Conservation (phyloP, 2,113 vertebrate species). For the Callaeas wilsoni region DNA sequence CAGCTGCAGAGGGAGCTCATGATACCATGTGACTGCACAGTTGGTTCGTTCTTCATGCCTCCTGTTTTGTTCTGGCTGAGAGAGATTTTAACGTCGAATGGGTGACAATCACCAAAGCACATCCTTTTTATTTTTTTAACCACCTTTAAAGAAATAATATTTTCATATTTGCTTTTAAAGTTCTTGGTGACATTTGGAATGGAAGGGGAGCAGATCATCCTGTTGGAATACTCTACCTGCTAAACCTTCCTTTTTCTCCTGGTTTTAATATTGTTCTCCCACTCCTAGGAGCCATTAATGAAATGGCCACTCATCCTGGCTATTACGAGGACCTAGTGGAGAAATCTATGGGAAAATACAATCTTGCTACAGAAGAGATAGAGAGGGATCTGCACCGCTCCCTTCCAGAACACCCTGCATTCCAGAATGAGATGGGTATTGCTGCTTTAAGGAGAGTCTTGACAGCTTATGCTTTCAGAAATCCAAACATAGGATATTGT, state of each 20-base stretch:
- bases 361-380: slow-evolving; percentile 96
- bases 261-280: neutral
- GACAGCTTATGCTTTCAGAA: slow-evolving; percentile 95
- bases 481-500: slow-evolving; percentile 98
- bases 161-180: neutral
- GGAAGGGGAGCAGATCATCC: neutral
- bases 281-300: slow-evolving; percentile 88
- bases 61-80: neutral
- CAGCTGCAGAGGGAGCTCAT: neutral
- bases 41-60: neutral
- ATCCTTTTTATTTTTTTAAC: neutral
- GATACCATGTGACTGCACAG: neutral
- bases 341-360: slow-evolving; percentile 96
- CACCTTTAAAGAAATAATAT: neutral
- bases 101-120: neutral
- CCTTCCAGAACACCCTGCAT: slow-evolving; percentile 94
- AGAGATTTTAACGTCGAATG: neutral
- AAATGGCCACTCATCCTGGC: slow-evolving; percentile 94
- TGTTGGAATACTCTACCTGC: neutral
- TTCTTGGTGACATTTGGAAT: neutral
- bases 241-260: neutral
- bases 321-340: slow-evolving; percentile 98
- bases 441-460: slow-evolving; percentile 92
- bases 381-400: slow-evolving; percentile 97
- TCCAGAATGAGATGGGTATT: slow-evolving; percentile 99